A percentile compares a stretch with the other conserved stretches of the same genome.
Conservation (phyloP, 2,113 vertebrate species). For the Dendropsophus ebraccatus region DNA sequence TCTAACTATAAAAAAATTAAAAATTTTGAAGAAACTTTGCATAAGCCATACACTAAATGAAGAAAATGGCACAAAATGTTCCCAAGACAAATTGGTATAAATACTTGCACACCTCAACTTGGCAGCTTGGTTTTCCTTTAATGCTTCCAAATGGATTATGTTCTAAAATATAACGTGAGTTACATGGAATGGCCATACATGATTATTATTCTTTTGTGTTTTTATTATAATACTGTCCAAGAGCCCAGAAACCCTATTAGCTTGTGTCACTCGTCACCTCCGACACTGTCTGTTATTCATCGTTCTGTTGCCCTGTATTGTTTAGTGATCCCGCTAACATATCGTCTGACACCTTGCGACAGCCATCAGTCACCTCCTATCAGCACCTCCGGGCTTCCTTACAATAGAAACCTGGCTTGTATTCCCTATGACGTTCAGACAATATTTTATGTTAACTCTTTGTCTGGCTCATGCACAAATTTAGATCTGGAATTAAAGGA, state of each 20-base stretch:
- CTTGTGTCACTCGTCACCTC: constrained; percentile 8
- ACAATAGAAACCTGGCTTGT: not conserved
- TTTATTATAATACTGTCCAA: constrained; percentile 10
- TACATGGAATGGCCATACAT: constrained; percentile 6
- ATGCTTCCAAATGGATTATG: constrained; percentile 30
- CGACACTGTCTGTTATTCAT: not conserved
- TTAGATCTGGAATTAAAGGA: not conserved
- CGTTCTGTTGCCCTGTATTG: not conserved
- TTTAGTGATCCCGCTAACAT: not conserved
- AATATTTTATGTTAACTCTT: not conserved
- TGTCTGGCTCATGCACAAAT: not conserved
- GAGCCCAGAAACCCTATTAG: not conserved
- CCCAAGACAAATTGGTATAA: constrained; percentile 29
- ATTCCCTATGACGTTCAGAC: not conserved
- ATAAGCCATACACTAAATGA: not conserved
- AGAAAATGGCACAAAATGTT: constrained; percentile 29
- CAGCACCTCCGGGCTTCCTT: not conserved
- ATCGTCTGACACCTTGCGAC: constrained; percentile 18
- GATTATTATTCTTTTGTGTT: constrained; percentile 23
- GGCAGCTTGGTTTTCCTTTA: constrained; percentile 9
- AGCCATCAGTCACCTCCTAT: constrained; percentile 5
- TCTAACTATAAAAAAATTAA: too few species aligned
- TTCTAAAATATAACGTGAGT: constrained; percentile 29
- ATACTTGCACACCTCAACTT: constrained; percentile 37
- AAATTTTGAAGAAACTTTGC: not conserved